These are phyloP conservation scores for Phrynocephalus vlangalii DNA, from an alignment of 2,797 vertebrate species.

Conservation along the genomic window DNA sequence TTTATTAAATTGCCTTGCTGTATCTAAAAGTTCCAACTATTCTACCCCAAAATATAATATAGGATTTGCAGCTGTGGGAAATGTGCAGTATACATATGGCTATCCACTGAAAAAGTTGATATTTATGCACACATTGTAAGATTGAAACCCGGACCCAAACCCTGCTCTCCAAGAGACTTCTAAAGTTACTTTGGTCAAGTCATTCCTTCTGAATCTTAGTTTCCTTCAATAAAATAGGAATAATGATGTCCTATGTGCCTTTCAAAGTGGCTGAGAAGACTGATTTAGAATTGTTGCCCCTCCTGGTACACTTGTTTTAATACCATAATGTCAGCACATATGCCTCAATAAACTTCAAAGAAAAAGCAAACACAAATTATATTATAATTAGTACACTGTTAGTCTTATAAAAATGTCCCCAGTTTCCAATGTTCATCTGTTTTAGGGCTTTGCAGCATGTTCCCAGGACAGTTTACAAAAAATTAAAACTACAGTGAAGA, in stretches of 20 bases:
- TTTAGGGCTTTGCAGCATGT: background rate
- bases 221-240: background rate
- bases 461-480: background rate
- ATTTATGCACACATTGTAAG: background rate
- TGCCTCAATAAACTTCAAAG: background rate
- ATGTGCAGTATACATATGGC: background rate
- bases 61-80: constrained; percentile 29
- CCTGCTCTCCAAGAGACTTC: background rate
- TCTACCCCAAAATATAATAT: background rate
- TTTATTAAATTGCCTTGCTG: background rate
- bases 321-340: background rate
- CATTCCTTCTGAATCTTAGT: background rate
- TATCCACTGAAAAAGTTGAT: background rate
- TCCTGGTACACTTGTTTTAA: background rate
- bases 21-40: background rate
- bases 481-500: background rate
- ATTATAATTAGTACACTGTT: background rate
- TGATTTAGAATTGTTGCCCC: background rate
- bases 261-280: background rate
- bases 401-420: background rate
- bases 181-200: background rate
- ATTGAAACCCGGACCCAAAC: background rate
- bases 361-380: background rate
- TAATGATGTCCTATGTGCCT: background rate
- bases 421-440: background rate